A percentile compares a stretch with the other conserved stretches of the same genome.
phyloP scores from a whole-genome alignment of 2,113 vertebrate species.

The Chaetodon auriga region DNA sequence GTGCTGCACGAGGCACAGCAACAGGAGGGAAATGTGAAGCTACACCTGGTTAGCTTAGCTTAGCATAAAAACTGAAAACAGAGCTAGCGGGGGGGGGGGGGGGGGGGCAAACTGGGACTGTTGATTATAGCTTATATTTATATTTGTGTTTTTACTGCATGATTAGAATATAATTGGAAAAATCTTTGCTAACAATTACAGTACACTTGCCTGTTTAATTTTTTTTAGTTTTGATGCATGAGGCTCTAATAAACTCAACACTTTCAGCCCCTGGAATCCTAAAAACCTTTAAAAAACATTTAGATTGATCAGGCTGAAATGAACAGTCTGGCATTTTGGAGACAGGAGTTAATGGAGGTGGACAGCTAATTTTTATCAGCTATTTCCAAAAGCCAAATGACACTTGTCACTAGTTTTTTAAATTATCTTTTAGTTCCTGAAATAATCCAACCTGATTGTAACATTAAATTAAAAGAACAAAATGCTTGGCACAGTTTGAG shows the following conservation, averaged over 20 bases:
- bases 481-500: not conserved
- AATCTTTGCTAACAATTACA: too few relatives aligned
- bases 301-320: not conserved
- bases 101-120: too few relatives aligned
- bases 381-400: not conserved
- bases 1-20: not conserved
- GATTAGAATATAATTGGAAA: too few relatives aligned
- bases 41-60: not conserved
- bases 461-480: not conserved
- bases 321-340: too few relatives aligned
- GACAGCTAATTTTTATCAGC: not conserved
- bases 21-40: not conserved
- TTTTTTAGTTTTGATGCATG: too few relatives aligned
- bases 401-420: not conserved
- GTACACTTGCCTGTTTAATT: too few relatives aligned
- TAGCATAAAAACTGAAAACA: too few relatives aligned
- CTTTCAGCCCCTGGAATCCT: not conserved
- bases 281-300: not conserved
- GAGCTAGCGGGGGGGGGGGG: too few relatives aligned
- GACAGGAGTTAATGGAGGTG: not conserved
- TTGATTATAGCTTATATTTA: too few relatives aligned
- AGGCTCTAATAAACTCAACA: not conserved
- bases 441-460: not conserved
- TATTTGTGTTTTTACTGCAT: too few relatives aligned
- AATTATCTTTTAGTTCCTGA: not conserved